Conservation (phyloP, 2,888 invertebrate genomes). For the Gymnosoma rotundatum region DNA sequence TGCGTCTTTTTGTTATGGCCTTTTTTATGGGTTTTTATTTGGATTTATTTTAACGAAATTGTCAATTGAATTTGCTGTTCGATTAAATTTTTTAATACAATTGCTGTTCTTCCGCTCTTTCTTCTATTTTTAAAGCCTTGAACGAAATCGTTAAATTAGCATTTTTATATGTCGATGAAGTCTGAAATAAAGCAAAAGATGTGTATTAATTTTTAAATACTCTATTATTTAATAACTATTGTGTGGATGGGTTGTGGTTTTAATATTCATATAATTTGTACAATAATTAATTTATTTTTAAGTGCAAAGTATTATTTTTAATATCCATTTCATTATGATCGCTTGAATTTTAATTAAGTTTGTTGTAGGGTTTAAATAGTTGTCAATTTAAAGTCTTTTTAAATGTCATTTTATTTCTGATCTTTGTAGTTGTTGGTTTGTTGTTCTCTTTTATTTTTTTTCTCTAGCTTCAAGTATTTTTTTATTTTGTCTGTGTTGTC, state of each 20-base stretch:
- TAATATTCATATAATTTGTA: background rate
- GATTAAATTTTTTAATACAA: slow-evolving; percentile 5
- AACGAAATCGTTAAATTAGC: background rate
- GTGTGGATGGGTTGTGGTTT: no score
- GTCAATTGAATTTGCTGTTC: slow-evolving; percentile 60
- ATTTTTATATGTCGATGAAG: background rate
- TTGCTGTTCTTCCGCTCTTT: slow-evolving; percentile 2
- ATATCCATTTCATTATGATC: background rate
- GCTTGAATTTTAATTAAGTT: slow-evolving; percentile 8
- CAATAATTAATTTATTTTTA: no score
- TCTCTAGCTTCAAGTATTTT: slow-evolving; percentile 36
- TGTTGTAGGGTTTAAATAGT: slow-evolving; percentile 10
- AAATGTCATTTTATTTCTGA: slow-evolving; percentile 35
- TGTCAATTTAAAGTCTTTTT: slow-evolving; percentile 50
- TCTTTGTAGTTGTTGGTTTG: slow-evolving; percentile 27
- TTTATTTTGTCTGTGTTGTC: slow-evolving; percentile 64
- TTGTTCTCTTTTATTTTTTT: slow-evolving; percentile 15
- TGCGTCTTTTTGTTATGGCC: slow-evolving; percentile 11
- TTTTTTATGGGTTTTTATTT: slow-evolving; percentile 60
- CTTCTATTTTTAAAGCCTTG: background rate
- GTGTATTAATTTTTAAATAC: background rate
- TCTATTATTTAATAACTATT: background rate
- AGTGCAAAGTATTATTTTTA: no score
- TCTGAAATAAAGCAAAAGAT: slow-evolving; percentile 33
- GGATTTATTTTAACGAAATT: slow-evolving; percentile 64